Percentiles rank a stretch among this genome's conserved stretches.
Conservation (phyloP, 2,888 invertebrate genomes). For the Agonopterix arenella region DNA sequence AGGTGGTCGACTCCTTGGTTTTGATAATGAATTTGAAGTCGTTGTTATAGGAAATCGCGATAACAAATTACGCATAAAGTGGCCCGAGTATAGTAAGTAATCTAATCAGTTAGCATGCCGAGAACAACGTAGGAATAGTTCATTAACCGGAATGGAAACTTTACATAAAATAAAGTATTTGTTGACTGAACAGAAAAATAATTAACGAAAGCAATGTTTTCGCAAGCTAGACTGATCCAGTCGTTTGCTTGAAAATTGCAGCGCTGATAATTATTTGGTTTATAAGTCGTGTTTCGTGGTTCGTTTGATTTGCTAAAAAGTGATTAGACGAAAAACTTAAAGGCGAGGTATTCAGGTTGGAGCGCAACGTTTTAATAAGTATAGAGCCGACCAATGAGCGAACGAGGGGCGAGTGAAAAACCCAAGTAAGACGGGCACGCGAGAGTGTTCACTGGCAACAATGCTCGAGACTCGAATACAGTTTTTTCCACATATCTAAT, state of each 20-base stretch:
- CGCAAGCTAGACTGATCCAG: slow-evolving; percentile 27
- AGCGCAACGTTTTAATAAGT: slow-evolving; percentile 46
- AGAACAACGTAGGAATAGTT: slow-evolving; percentile 44
- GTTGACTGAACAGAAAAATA: slow-evolving; percentile 15
- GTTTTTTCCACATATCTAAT: slow-evolving; percentile 57
- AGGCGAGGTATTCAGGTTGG: slow-evolving; percentile 52
- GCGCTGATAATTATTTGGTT: slow-evolving; percentile 26
- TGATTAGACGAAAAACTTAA: slow-evolving; percentile 40
- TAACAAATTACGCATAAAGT: slow-evolving; percentile 42
- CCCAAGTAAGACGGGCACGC: slow-evolving; percentile 37
- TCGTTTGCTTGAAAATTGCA: slow-evolving; percentile 34
- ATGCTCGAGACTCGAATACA: slow-evolving; percentile 52
- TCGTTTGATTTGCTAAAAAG: slow-evolving; percentile 35
- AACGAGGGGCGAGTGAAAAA: slow-evolving; percentile 38
- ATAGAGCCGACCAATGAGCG: slow-evolving; percentile 37
- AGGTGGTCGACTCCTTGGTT: background rate
- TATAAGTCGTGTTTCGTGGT: slow-evolving; percentile 27
- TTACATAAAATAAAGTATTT: slow-evolving; percentile 27
- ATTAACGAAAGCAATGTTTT: slow-evolving; percentile 30
- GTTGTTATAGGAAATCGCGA: slow-evolving; percentile 42
- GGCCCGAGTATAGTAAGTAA: slow-evolving; percentile 30
- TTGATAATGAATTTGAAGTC: background rate
- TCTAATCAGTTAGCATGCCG: slow-evolving; percentile 48
- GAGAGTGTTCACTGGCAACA: slow-evolving; percentile 47
- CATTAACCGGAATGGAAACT: slow-evolving; percentile 49